These are phyloP conservation scores for Australoheros facetus DNA, from an alignment of 2,797 vertebrate species.

Conservation along the genomic window DNA sequence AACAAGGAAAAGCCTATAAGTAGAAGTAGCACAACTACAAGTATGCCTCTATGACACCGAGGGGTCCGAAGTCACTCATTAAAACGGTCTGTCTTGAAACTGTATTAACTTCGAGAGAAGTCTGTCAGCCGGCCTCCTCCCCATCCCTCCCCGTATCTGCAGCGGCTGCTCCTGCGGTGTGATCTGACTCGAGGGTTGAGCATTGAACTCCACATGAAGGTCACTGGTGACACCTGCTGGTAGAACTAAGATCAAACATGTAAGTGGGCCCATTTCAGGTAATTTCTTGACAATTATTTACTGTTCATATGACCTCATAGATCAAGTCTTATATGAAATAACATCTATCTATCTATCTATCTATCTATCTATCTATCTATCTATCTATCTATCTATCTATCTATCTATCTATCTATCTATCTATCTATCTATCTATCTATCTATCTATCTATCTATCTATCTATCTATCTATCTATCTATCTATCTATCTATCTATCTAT, in stretches of 20 bases:
- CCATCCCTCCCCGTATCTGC: background rate
- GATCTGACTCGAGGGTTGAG: background rate
- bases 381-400: too few species aligned
- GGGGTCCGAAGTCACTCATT: background rate
- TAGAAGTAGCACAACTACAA: background rate
- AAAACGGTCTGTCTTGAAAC: background rate
- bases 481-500: too few species aligned
- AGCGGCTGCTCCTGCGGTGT: background rate
- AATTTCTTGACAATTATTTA: background rate
- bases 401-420: too few species aligned
- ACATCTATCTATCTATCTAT: too few species aligned
- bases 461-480: too few species aligned
- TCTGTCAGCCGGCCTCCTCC: background rate
- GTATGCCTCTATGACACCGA: background rate
- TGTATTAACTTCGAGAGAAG: background rate
- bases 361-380: too few species aligned
- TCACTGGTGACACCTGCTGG: constrained; percentile 72
- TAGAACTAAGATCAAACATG: background rate
- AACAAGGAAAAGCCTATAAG: background rate
- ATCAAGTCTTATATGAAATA: background rate
- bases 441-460: too few species aligned
- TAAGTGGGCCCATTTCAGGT: background rate
- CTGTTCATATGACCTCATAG: background rate
- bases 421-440: too few species aligned
- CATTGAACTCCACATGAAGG: background rate